Evolutionary conservation across 2,888 invertebrate genomes (phyloP), one percentile per base, ranked within the genome.

Genomic region (Cephonodes hylas): DNA sequence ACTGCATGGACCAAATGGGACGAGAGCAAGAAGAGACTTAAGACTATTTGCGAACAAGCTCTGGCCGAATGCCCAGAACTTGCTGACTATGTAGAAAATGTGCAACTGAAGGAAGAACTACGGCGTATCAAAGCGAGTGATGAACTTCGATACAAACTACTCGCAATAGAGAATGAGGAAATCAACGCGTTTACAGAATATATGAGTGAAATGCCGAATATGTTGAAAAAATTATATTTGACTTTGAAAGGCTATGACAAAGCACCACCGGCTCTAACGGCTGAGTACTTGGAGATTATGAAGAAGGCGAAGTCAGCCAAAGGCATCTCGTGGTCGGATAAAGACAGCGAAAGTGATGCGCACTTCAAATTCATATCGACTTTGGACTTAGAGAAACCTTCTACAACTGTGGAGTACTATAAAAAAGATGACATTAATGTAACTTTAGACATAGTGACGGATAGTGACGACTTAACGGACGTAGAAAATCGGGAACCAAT

Each of bases 291-390:
- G 25, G 93, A 94, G 6, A 75, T 95, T 0, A 89, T 94, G 70
- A 93, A 93, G 66, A 91, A 93, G 64, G 88, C 94, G 0, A 95
- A 95, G 72, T 93, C 94, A 0, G 90, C 93, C 0, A 93, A 93
- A 73, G 89, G 89, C 27, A 94, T 95, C 13, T 93, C 93, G 10
- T 95, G 95, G 94, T 92, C 93, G 0, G 94, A 94, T 67, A 82
- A 83, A 42, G 86, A 89, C 10, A 58, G 64, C 0, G 84, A 85
- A 38, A 73, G 62, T 1, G 86, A 88, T 42, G 64, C 82, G 0
- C 77, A 84, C 22, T 86, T 89, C 70, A 85, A 84, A 69, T 88
- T 83, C 64, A 78, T 91, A 22, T 80, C 84, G 0, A 85, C 80
- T 8, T 63, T 93, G 23, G 85, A 89, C 31, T 59, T 87, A 4